These are phyloP conservation scores for Amphipyra tragopoginis DNA, from an alignment of 2,888 invertebrate species.

Conservation along the genomic window DNA sequence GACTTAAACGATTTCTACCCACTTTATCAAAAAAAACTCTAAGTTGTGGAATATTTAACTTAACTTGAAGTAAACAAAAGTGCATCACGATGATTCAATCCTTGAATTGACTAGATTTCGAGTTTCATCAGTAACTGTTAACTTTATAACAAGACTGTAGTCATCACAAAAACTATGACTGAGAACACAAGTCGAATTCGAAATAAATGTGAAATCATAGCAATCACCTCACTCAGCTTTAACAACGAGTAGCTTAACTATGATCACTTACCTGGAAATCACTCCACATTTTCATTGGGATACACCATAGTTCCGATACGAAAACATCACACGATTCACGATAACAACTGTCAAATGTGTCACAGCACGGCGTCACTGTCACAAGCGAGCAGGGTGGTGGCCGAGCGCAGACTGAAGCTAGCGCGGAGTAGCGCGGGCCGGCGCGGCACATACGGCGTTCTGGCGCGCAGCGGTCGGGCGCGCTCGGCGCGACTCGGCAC, in stretches of 20 bases:
- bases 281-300: conserved; percentile 90
- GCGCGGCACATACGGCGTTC: conserved; percentile 66
- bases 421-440: conserved; percentile 54
- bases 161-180: conserved; percentile 58
- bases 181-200: conserved; percentile 61
- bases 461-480: conserved; percentile 57
- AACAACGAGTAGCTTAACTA: conserved; percentile 35
- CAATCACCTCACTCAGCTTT: conserved; percentile 18
- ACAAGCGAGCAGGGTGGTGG: conserved; percentile 79
- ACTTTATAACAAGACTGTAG: conserved; percentile 49
- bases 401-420: conserved; percentile 85
- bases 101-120: conserved; percentile 53
- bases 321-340: conserved; percentile 89
- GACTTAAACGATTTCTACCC: conserved; percentile 42
- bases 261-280: conserved; percentile 86
- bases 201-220: conserved; percentile 54
- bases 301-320: conserved; percentile 89
- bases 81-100: conserved; percentile 8
- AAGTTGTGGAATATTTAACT: conserved; percentile 39
- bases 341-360: conserved; percentile 89
- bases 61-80: conserved; percentile 33
- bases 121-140: conserved; percentile 45
- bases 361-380: conserved; percentile 83
- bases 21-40: conserved; percentile 22
- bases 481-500: conserved; percentile 63